Evolutionary conservation across 2,888 invertebrate species (phyloP).

Genomic region (Litoditis marina): DNA sequence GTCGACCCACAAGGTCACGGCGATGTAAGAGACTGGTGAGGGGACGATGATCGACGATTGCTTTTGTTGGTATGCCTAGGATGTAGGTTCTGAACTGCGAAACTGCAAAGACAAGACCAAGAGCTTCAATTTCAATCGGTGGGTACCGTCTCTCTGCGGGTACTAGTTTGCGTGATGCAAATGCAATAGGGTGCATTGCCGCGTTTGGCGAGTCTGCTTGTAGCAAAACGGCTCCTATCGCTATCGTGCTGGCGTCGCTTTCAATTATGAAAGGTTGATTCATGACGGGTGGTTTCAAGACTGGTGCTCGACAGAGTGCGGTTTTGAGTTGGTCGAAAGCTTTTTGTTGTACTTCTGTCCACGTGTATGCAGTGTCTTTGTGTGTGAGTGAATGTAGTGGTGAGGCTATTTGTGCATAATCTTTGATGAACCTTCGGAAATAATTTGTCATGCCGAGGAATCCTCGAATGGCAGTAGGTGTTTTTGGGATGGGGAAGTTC

Average conservation of each 20-base stretch:
- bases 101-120: conserved; percentile 17
- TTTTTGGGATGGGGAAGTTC: conserved; percentile 19
- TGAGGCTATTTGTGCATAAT: conserved; percentile 26
- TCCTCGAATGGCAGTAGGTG: conserved; percentile 15
- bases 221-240: conserved; percentile 22
- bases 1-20: conserved; percentile 16
- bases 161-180: conserved; percentile 18
- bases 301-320: conserved; percentile 17
- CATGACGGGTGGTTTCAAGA: conserved; percentile 12
- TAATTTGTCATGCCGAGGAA: conserved; percentile 35
- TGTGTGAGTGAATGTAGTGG: conserved; percentile 30
- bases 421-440: conserved; percentile 30
- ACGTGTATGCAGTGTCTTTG: conserved; percentile 13
- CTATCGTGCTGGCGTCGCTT: conserved; percentile 22
- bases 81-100: conserved; percentile 23
- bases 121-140: conserved; percentile 26
- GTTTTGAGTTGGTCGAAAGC: conserved; percentile 24
- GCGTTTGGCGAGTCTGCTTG: conserved; percentile 18
- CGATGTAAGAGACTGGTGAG: conserved; percentile 13
- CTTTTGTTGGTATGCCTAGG: conserved; percentile 11
- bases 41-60: conserved; percentile 23
- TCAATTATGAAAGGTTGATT: conserved; percentile 21
- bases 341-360: conserved; percentile 14
- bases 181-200: conserved; percentile 24
- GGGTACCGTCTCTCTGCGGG: conserved; percentile 18